Conservation (phyloP, 2,888 invertebrate genomes). For the Ferdinandea cuprea region DNA sequence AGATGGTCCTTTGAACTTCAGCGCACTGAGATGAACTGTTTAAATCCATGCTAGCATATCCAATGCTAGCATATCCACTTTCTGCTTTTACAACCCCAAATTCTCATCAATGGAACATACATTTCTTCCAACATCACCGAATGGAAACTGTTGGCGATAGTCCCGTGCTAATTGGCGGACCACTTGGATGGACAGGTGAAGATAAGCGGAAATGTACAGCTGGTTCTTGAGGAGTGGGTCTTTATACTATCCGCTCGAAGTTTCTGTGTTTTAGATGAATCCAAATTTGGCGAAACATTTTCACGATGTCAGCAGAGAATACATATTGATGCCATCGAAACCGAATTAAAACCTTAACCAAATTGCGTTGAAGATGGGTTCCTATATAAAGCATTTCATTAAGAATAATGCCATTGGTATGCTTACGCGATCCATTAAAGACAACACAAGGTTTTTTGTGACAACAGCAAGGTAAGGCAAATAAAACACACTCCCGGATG, state of each 20-base stretch:
- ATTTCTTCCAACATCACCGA: conserved; percentile 44
- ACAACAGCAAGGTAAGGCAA: conserved; percentile 70
- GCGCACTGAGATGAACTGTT: not conserved
- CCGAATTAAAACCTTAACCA: conserved; percentile 41
- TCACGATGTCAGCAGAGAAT: conserved; percentile 47
- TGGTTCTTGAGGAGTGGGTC: not conserved
- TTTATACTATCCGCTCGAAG: conserved; percentile 68
- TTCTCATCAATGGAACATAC: conserved; percentile 55
- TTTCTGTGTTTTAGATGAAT: conserved; percentile 25
- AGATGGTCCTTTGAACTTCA: too few species aligned
- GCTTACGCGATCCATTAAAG: conserved; percentile 67
- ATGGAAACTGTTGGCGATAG: conserved; percentile 23
- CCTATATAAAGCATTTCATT: conserved; percentile 66
- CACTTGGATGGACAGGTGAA: conserved; percentile 62
- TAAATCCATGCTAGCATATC: conserved; percentile 26
- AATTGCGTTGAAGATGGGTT: conserved; percentile 61
- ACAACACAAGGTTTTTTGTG: conserved; percentile 70
- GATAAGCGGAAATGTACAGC: conserved; percentile 59
- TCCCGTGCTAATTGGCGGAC: conserved; percentile 52
- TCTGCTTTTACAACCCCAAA: conserved; percentile 18
- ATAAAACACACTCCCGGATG: conserved; percentile 42
- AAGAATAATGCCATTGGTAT: conserved; percentile 42
- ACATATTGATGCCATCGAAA: conserved; percentile 34
- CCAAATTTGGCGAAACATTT: conserved; percentile 65
- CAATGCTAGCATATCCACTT: conserved; percentile 21